Base-by-base conservation (phyloP, 2,113 vertebrate genomes). In the Aspiorhynchus laticeps region DNA sequence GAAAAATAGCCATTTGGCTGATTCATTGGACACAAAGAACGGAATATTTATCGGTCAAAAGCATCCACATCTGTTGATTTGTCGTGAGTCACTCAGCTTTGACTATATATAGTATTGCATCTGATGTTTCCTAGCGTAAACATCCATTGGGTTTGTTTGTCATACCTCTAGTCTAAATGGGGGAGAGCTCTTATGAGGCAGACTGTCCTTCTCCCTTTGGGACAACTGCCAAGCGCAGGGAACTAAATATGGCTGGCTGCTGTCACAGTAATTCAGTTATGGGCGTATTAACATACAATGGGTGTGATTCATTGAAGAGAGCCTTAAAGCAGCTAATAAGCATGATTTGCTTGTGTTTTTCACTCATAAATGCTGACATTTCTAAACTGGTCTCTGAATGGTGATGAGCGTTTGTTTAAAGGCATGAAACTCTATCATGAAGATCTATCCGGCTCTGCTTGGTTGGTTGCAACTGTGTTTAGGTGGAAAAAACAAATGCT, bases 51-150 rank as follows among this genome's bases (percentile, higher is more conserved):
- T 85, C 76, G 63, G 63, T 74, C 51, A 65, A n/a, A 86, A 59
- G 69, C 48, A 59, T 84, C 74, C 84, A 88, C 86, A 88, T 88
- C 88, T 88, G 88, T 86, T 38, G 73, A 89, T 71, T 78, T 85
- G 26, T 74, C 41, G 26, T 21, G 79, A 83, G 86, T 88, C 74
- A 84, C 51, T 79, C 83, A 83, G 86, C 71, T 65, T 80, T 88
- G 85, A 86, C 88, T 89, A 89, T 88, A 89, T 89, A 89, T 89
- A 89, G 86, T 84, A 74, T 75, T 75, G 84, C 80, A 51, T 76
- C 76, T 67, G 84, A 83, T 61, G 67, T 73, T 86, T 87, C 85
- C 80, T 26, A 83, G 80, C 28, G 46, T 88, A 87, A 90, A 87
- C 87, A 76, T 83, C 43, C 74, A 87, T 61, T 51, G 79, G 78